These are phyloP conservation scores for Catamblyrhynchus diadema DNA, from an alignment of 2,797 vertebrate species.

Conservation along the genomic window DNA sequence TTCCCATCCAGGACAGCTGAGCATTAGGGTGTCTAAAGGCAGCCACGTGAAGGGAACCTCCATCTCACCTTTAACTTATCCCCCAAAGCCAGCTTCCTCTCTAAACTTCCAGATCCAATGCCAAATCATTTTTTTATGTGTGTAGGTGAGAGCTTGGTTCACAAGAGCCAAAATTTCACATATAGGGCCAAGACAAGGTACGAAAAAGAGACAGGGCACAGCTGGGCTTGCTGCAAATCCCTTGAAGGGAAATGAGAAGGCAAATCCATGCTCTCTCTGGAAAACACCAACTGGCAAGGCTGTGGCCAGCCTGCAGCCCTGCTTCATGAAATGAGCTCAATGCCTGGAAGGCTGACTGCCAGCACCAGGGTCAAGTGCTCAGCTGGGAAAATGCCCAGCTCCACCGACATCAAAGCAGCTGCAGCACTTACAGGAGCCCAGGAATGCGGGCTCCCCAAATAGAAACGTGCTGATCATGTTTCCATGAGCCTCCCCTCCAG, in stretches of 20 bases:
- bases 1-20: fast-evolving
- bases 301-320: not conserved
- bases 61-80: not conserved
- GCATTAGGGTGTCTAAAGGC: not conserved
- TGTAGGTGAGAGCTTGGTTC: fast-evolving
- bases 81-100: not conserved
- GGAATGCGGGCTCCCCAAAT: not conserved
- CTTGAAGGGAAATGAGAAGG: not conserved
- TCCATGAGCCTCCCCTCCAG: not conserved
- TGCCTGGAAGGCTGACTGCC: not conserved
- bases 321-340: not conserved
- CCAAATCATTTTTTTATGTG: not conserved
- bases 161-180: fast-evolving
- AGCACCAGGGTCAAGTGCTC: not conserved
- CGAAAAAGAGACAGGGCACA: fast-evolving
- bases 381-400: not conserved
- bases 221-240: not conserved
- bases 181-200: fast-evolving
- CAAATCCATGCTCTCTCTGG: not conserved
- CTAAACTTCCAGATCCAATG: not conserved
- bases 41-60: not conserved
- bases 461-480: not conserved
- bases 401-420: not conserved
- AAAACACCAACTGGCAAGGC: not conserved
- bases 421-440: not conserved